Percentiles rank a stretch among this genome's conserved stretches.
Conservation (phyloP, 2,888 invertebrate species). For the Acronicta alni region DNA sequence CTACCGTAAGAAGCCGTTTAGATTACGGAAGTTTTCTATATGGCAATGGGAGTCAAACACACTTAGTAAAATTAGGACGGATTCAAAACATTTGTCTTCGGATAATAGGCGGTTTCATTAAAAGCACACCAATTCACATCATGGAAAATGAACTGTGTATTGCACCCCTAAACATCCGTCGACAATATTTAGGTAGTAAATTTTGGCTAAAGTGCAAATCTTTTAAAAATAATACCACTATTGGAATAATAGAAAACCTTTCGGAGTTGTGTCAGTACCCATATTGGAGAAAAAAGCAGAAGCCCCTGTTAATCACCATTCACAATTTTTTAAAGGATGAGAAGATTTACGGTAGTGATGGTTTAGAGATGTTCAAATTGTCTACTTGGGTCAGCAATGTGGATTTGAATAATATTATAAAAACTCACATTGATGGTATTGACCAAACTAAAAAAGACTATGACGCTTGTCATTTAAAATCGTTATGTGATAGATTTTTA, state of each 20-base stretch:
- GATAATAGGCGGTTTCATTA: background rate
- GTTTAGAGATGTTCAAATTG: background rate
- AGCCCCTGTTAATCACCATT: background rate
- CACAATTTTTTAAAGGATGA: background rate
- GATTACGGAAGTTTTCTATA: background rate
- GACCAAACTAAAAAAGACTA: background rate
- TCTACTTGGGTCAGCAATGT: slow-evolving; percentile 2
- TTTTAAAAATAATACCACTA: background rate
- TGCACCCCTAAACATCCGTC: background rate
- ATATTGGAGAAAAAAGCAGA: background rate
- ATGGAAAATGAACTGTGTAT: background rate
- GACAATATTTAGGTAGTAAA: background rate
- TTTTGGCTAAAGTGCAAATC: slow-evolving; percentile 2
- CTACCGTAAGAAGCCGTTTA: background rate
- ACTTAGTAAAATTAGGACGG: background rate
- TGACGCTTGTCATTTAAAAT: background rate
- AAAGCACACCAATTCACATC: background rate
- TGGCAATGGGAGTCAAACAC: background rate
- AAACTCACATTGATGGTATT: background rate
- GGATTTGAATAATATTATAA: slow-evolving; percentile 1
- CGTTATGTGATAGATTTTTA: background rate
- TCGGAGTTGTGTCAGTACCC: background rate
- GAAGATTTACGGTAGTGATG: background rate
- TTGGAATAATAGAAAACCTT: background rate
- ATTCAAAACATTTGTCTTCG: background rate